Evolutionary conservation across 2,797 vertebrate genomes (phyloP), one percentile per base, ranked within the genome.

Genomic region (Buceros bicornis): DNA sequence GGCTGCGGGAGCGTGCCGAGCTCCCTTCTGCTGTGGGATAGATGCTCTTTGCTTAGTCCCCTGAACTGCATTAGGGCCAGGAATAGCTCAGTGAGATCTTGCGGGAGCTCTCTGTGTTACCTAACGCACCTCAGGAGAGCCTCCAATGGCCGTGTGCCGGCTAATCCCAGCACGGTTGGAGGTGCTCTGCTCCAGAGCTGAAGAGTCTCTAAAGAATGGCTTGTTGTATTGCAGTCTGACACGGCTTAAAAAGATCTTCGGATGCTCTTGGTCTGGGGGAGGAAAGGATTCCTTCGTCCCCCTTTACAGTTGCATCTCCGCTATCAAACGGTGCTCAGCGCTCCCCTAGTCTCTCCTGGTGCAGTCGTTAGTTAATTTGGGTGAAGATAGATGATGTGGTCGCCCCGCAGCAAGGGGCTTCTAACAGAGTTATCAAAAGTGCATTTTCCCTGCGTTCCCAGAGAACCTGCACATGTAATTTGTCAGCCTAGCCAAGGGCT

Each of bases 331-430:
- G 58, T 77, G 1, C 66, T 89, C 19, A 4, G 0, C 4, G 26
- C 64, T 91, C 33, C 43, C 65, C 19, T 50, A 13, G 33, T 35
- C 25, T 70, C 47, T 50, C 31, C 50, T 48, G 43, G 29, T 89
- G 8, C 29, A 33, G 33, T 7, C 22, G 5, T 50, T 92, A 48
- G 95, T 82, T 92, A n/a, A 61, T 86, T 82, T 74, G 79, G 84
- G 37, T 74, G 89, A 67, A 82, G 84, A 82, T 73, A 67, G 67
- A 73, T 65, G 73, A 24, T 73, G 9, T 1, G 73, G 85, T 89
- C 77, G 57, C 73, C 91, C 93, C 85, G 93, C 95, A 92, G 95
- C 96, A 94, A 94, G 93, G 91, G 96, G 87, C 80, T 88, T 82
- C 91, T 76, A 31, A 88, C 70, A 88, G 79, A 87, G 76, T 81